Conservation (phyloP, 2,113 vertebrate species). For the Ammospiza caudacuta region DNA sequence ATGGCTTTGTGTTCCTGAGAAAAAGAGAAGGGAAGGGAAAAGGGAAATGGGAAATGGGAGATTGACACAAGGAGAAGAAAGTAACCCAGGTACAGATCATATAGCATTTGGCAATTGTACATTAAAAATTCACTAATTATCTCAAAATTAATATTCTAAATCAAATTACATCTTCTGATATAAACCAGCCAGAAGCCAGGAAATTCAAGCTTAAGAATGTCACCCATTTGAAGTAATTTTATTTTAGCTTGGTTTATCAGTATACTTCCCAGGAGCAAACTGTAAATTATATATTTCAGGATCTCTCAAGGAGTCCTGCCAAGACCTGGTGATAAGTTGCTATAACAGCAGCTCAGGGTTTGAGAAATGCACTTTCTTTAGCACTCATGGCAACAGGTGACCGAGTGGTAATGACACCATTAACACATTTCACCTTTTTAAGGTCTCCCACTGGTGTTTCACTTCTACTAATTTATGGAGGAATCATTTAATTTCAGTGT, state of each 20-base stretch:
- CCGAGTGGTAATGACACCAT: conserved; percentile 55
- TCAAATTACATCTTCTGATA: background rate
- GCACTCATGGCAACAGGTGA: conserved; percentile 28
- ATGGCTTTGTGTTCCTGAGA: background rate
- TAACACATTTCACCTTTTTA: conserved; percentile 63
- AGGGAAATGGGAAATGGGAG: background rate
- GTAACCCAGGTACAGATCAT: background rate
- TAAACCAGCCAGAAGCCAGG: background rate
- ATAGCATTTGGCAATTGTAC: background rate
- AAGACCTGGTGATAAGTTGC: conserved; percentile 33
- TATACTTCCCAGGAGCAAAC: background rate
- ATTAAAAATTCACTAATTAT: background rate
- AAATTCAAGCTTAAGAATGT: background rate
- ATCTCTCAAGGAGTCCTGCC: background rate
- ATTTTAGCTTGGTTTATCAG: background rate
- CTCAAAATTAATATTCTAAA: background rate
- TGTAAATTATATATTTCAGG: background rate
- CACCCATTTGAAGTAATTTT: background rate
- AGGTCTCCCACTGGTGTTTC: conserved; percentile 24
- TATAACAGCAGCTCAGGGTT: background rate
- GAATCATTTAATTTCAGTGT: conserved; percentile 35
- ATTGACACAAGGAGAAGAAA: background rate
- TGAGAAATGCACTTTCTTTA: conserved; percentile 14
- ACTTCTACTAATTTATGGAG: conserved; percentile 26
- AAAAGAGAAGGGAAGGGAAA: background rate